Base-by-base conservation (phyloP, 2,888 invertebrate species). In the Eristalinus aeneus region DNA sequence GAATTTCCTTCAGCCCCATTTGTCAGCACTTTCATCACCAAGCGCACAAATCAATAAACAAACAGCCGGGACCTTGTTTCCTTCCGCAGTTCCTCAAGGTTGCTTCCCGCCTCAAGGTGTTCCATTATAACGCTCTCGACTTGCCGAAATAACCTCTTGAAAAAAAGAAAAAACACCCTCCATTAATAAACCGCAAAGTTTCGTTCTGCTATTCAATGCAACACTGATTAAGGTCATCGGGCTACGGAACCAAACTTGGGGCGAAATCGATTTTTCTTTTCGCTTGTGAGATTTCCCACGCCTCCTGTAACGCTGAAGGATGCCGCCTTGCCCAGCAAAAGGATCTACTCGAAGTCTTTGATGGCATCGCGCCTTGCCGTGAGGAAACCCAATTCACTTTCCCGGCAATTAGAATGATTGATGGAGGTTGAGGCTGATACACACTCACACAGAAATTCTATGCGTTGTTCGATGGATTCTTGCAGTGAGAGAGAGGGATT, bases 151-250 rank as follows among this genome's bases (percentile, higher is more conserved):
- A 58, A 58, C 58, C 23, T n/a, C 58, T 46, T 46, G 16, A 5
- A 16, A n/a, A 16, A 16, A 8, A 2, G 16, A 46, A 16, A 39
- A 39, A 39, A 39, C 4, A 1, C 0, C 1, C 12, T 16, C 16
- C 46, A 46, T 16, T 27, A 58, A 58, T n/a, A 58, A n/a, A 58
- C 27, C 58, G 31, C 58, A 23, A 23, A 31, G 31, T n/a, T 27
- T 58, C n/a, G n/a, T 27, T 23, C 58, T 27, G 12, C 31, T 58
- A 58, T 58, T 58, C 58, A 58, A 27, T 46, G 58, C 27, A 58
- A 58, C 31, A 58, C 58, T 58, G 58, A 58, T 58, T 58, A 58
- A 58, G 58, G 58, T 58, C 58, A 58, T 27, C 23, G 58, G 31
- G 58, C 27, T 58, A 58, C 58, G 27, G 11, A 46, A 58, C n/a